A percentile compares a stretch with the other conserved stretches of the same genome.
Conservation (phyloP, 2,797 vertebrate species). For the Uromys caudimaculatus region DNA sequence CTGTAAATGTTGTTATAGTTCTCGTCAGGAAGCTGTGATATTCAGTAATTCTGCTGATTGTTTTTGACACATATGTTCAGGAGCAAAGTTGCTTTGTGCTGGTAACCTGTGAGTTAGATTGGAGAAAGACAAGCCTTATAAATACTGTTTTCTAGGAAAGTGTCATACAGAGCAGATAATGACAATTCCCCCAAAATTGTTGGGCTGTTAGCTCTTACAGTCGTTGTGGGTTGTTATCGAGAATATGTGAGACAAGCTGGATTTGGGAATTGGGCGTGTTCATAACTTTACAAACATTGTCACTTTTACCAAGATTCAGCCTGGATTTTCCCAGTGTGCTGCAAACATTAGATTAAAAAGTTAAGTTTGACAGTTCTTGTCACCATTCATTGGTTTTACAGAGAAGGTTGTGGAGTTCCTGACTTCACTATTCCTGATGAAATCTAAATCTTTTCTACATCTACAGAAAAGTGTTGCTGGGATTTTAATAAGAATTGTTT, state of each 20-base stretch:
- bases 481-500: constrained; percentile 44
- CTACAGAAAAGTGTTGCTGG: constrained; percentile 53
- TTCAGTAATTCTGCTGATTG: constrained; percentile 1
- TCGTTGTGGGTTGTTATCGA: neutral
- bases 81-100: neutral
- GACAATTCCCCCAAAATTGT: neutral
- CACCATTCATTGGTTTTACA: constrained; percentile 22
- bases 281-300: neutral
- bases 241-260: neutral
- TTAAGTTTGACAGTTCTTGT: constrained; percentile 34
- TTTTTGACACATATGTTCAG: constrained; percentile 10
- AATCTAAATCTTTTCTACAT: constrained; percentile 40
- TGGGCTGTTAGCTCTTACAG: neutral
- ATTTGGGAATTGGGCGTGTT: neutral
- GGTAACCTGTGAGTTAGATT: neutral
- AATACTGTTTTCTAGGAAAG: constrained; percentile 4
- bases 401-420: constrained; percentile 13
- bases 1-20: neutral
- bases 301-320: neutral
- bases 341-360: neutral
- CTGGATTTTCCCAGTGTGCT: neutral
- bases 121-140: neutral
- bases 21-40: neutral
- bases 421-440: constrained; percentile 24
- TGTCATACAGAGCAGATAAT: neutral